Conservation (phyloP, 2,888 invertebrate genomes). For the Lepidonotus clava region DNA sequence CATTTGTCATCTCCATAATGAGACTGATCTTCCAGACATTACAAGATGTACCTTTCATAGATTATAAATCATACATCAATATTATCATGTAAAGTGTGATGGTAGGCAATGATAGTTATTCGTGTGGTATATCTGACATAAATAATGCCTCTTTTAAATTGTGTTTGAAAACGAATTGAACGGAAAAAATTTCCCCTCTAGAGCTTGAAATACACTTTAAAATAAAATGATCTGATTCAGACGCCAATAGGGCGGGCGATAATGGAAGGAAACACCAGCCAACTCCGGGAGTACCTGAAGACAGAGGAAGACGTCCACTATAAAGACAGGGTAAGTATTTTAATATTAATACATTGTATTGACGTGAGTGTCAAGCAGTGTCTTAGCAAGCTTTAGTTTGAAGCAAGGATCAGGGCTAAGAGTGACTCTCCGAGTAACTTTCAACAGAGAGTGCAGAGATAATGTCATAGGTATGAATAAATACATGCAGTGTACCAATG, state of each 20-base stretch:
- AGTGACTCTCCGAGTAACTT: too few species aligned
- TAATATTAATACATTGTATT: neutral
- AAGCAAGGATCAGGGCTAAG: too few species aligned
- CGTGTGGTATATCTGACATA: neutral
- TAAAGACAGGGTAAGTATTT: slow-evolving; percentile 40
- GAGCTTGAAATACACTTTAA: neutral
- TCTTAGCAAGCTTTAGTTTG: too few species aligned
- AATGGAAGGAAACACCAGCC: neutral
- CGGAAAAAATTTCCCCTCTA: neutral
- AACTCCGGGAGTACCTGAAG: neutral
- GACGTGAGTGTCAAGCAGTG: too few species aligned
- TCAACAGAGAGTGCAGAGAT: neutral
- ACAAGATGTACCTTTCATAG: too few species aligned
- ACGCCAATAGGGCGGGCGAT: slow-evolving; percentile 27
- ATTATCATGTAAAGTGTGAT: neutral
- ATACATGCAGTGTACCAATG: neutral
- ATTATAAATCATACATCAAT: neutral
- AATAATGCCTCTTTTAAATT: neutral
- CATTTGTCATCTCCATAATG: too few species aligned
- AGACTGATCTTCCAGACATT: too few species aligned
- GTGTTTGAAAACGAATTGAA: neutral
- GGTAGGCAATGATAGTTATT: neutral
- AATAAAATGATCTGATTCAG: neutral
- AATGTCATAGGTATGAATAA: neutral
- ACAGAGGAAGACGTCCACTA: slow-evolving; percentile 9